Percentiles rank a stretch among this genome's conserved stretches.
phyloP scores from a whole-genome alignment of 2,888 invertebrate genomes.

The Alentia gelatinosa region DNA sequence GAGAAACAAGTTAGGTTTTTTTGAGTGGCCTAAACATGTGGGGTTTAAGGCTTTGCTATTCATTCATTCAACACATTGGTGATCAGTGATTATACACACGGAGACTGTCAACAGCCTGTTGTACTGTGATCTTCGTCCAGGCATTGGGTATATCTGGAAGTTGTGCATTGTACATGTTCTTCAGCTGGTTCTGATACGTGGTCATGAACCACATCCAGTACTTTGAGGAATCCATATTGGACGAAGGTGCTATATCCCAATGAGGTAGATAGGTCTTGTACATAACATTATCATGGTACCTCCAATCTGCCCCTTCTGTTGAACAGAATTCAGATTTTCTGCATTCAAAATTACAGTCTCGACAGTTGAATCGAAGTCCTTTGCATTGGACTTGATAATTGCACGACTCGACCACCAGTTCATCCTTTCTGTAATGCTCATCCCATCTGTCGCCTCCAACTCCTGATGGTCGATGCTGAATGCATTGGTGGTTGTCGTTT shows the following conservation, averaged over 20 bases:
- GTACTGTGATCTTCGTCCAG: neutral
- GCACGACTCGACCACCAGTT: neutral
- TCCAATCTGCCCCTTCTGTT: slow-evolving; percentile 6
- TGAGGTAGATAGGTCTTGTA: neutral
- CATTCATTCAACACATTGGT: too few species aligned
- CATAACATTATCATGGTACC: neutral
- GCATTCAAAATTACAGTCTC: slow-evolving; percentile 28
- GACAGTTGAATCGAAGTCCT: neutral
- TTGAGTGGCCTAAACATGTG: too few species aligned
- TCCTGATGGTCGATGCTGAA: slow-evolving; percentile 10
- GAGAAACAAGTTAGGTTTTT: too few species aligned
- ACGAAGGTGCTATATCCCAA: neutral
- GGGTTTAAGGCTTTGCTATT: too few species aligned
- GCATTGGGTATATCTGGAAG: neutral
- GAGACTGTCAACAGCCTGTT: neutral
- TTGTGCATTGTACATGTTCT: slow-evolving; percentile 29
- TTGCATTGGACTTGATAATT: slow-evolving; percentile 21
- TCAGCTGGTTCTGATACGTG: slow-evolving; percentile 31
- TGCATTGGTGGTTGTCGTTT: slow-evolving; percentile 11
- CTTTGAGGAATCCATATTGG: neutral
- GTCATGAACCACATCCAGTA: slow-evolving; percentile 40
- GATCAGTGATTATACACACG: neutral
- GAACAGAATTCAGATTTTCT: slow-evolving; percentile 3
- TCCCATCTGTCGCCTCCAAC: slow-evolving; percentile 22
- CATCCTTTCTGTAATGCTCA: neutral